A percentile compares a stretch with the other conserved stretches of the same genome.
Evolutionary conservation across 2,113 vertebrate species (phyloP).

Genomic region (Eupsittula cactorum): DNA sequence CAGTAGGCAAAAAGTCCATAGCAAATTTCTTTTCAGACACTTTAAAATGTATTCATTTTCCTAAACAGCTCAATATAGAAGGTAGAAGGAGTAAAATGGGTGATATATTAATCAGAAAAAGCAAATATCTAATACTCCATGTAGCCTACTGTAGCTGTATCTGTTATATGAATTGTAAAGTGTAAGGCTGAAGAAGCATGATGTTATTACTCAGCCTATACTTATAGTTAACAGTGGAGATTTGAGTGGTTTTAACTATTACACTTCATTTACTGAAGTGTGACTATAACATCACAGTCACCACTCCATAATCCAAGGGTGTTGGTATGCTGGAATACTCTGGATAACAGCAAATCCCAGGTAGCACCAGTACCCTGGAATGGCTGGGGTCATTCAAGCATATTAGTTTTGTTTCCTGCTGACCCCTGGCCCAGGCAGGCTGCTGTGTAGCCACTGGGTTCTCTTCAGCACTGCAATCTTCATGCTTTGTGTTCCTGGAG

Average conservation of each 20-base stretch:
- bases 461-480: background rate
- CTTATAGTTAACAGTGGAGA: background rate
- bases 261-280: background rate
- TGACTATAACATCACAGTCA: background rate
- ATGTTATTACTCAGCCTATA: background rate
- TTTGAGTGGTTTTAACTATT: background rate
- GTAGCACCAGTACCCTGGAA: background rate
- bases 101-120: background rate
- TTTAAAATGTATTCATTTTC: background rate
- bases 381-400: background rate
- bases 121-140: background rate
- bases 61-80: background rate
- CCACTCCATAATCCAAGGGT: background rate
- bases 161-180: background rate
- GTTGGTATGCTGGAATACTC: rapidly evolving
- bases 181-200: background rate
- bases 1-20: background rate
- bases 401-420: background rate
- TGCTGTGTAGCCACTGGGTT: background rate
- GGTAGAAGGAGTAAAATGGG: background rate
- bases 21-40: background rate
- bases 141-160: background rate
- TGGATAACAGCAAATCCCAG: background rate
- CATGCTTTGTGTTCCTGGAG: background rate
- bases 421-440: background rate